Percentiles rank a stretch among this genome's conserved stretches.
phyloP scores from a whole-genome alignment of 2,797 vertebrate genomes.

The Spea hammondii region DNA sequence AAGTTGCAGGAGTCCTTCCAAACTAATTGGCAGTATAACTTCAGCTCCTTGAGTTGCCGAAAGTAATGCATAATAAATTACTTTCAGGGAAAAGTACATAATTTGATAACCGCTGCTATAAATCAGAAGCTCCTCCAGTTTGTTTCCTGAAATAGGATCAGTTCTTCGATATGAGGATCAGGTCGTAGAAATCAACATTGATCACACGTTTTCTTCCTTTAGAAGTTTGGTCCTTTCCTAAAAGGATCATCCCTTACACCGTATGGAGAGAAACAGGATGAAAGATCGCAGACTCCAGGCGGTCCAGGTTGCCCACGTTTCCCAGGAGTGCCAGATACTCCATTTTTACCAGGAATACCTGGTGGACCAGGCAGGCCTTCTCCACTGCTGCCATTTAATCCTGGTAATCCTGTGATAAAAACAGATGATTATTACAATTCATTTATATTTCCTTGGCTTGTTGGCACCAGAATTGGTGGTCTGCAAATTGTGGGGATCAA shows the following conservation, averaged over 20 bases:
- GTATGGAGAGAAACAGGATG: slow-evolving; percentile 74
- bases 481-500: too few relatives aligned
- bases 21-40: not conserved
- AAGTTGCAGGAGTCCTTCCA: not conserved
- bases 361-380: slow-evolving; percentile 68
- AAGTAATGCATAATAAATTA: not conserved
- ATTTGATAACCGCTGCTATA: slow-evolving; percentile 10
- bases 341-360: slow-evolving; percentile 71
- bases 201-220: not conserved
- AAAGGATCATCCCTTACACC: slow-evolving; percentile 70
- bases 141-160: slow-evolving; percentile 9
- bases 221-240: slow-evolving; percentile 78
- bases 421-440: not conserved
- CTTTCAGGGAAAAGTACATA: slow-evolving; percentile 31
- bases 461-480: too few relatives aligned
- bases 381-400: slow-evolving; percentile 71
- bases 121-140: not conserved
- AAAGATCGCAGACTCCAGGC: slow-evolving; percentile 73
- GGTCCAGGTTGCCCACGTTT: slow-evolving; percentile 68
- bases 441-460: not conserved
- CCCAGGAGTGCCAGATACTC: slow-evolving; percentile 66
- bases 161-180: slow-evolving; percentile 1
- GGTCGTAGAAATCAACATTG: not conserved
- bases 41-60: not conserved
- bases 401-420: slow-evolving; percentile 65